Evolutionary conservation across 2,888 invertebrate genomes (phyloP).

Genomic region (Mayetiola destructor): DNA sequence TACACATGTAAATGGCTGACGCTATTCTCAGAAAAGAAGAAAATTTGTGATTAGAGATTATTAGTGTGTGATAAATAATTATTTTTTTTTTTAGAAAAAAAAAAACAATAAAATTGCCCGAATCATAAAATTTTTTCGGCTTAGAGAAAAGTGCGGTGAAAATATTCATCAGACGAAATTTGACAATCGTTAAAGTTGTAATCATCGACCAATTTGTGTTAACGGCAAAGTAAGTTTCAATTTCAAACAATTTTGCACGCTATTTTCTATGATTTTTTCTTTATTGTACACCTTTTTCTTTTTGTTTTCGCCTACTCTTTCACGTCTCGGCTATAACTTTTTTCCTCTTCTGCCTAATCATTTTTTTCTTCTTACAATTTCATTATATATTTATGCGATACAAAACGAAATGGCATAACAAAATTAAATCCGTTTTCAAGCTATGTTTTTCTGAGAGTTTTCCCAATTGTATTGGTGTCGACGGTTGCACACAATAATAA

Average conservation of each 20-base stretch:
- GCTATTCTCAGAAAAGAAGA: conserved; percentile 10
- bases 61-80: conserved; percentile 7
- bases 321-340: background rate
- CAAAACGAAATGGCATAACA: no score
- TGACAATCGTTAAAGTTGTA: conserved; percentile 7
- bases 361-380: no score
- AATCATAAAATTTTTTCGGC: no score
- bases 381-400: no score
- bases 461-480: no score
- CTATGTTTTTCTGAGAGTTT: no score
- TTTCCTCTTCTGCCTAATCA: no score
- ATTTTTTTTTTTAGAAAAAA: background rate
- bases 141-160: background rate
- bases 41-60: conserved; percentile 12
- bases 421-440: no score
- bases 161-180: background rate
- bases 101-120: background rate
- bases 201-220: background rate
- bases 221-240: conserved; percentile 4
- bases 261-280: conserved; percentile 6
- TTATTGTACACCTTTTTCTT: conserved; percentile 1
- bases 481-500: no score
- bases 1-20: conserved; percentile 12
- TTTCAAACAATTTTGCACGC: background rate
- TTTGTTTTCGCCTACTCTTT: background rate